phyloP scores from a whole-genome alignment of 2,888 invertebrate species.

The Megastigmus dorsalis region DNA sequence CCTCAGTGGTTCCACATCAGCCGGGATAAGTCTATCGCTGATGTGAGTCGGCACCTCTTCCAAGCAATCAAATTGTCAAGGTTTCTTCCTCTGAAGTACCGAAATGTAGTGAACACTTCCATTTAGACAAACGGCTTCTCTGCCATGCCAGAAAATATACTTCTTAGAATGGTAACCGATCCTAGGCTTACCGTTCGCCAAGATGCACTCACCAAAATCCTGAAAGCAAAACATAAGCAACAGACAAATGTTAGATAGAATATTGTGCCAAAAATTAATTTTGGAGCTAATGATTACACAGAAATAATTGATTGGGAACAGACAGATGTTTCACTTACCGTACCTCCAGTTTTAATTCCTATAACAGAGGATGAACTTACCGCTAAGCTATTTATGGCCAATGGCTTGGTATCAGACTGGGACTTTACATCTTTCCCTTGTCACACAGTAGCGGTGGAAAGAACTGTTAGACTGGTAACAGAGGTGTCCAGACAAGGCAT shows the following conservation, averaged over 20 bases:
- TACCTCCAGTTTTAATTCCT: background rate
- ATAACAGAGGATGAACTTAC: background rate
- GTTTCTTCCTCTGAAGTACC: slow-evolving; percentile 13
- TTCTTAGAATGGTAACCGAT: slow-evolving; percentile 18
- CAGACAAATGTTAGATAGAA: background rate
- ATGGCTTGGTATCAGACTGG: background rate
- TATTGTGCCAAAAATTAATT: background rate
- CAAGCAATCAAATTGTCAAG: slow-evolving; percentile 43
- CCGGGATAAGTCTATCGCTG: slow-evolving; percentile 28
- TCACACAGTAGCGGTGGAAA: background rate
- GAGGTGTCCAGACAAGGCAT: no score
- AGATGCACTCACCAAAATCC: slow-evolving; percentile 1
- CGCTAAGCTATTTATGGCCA: background rate
- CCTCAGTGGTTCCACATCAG: slow-evolving; percentile 57
- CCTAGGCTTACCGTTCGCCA: slow-evolving; percentile 6
- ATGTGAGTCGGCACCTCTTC: slow-evolving; percentile 52
- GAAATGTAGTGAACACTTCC: background rate
- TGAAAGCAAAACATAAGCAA: background rate
- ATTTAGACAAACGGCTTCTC: slow-evolving; percentile 2
- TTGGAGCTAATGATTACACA: background rate
- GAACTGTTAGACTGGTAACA: background rate
- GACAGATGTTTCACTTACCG: background rate
- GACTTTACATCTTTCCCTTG: background rate
- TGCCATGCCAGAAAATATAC: slow-evolving; percentile 20
- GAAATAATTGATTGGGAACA: background rate